A percentile compares a stretch with the other conserved stretches of the same genome.
phyloP scores from a whole-genome alignment of 2,888 invertebrate genomes.

The Boloria selene region DNA sequence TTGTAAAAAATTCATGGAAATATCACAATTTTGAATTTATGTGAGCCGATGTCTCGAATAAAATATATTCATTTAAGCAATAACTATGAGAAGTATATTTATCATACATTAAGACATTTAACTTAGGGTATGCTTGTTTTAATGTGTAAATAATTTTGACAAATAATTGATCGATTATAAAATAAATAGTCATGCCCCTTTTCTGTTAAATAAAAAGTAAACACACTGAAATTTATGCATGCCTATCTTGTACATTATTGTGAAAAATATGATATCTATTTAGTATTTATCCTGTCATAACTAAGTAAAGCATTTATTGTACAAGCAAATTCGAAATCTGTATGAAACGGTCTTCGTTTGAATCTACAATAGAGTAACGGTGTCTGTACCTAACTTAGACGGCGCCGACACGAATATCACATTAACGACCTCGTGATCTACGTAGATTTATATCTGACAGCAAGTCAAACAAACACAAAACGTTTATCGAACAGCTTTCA shows the following conservation, averaged over 20 bases:
- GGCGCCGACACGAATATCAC: conserved; percentile 79
- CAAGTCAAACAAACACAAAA: conserved; percentile 49
- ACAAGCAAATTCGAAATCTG: conserved; percentile 75
- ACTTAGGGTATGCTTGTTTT: no score
- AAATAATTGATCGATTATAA: no score
- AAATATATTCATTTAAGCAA: no score
- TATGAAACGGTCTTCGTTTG: conserved; percentile 54
- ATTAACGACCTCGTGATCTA: conserved; percentile 79
- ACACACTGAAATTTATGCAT: no score
- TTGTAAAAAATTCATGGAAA: conserved; percentile 5
- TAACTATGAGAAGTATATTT: no score
- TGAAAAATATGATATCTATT: not conserved
- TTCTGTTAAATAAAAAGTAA: no score
- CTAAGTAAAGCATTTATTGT: conserved; percentile 51
- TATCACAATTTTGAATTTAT: no score
- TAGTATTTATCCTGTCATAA: not conserved
- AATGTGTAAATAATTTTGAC: no score
- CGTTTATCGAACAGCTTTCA: conserved; percentile 33
- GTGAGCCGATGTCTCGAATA: no score
- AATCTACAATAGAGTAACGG: conserved; percentile 79
- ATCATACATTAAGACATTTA: no score
- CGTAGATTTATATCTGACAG: conserved; percentile 77
- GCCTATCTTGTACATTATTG: not conserved
- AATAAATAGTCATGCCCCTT: no score
- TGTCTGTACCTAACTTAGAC: conserved; percentile 58